Evolutionary conservation across 1,140 invertebrate genomes (phyloP), one percentile per base, ranked within the genome.

Genomic region (Halyomorpha halys): DNA sequence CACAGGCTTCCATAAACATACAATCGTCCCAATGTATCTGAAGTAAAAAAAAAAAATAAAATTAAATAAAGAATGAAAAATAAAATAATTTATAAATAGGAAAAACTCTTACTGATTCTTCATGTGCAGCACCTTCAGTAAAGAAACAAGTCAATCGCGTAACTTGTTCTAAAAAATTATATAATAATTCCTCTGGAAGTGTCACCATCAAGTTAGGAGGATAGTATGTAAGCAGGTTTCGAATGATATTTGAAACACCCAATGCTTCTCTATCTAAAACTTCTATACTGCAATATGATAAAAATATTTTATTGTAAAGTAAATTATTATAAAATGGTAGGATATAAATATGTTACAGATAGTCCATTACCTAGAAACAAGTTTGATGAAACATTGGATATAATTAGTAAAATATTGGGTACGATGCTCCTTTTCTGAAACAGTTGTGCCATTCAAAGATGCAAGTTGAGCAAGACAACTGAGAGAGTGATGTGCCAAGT

Each of bases 391-490:
- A 69, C 81, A 81, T 68, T 83, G 79, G 23, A 90, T 76, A 72
- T 87, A 90, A 69, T 79, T 80, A 56, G 80, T 79, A 9, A 91
- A 74, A 74, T 91, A 93, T 65, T 85, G 77, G n/a, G 82, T 70
- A 67, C 81, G 80, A 2, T 77, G 74, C 68, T 84, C 81, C 59
- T 80, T 78, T 54, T 77, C 77, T 16, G 76, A 74, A 45, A 90
- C 74, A 11, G 90, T 78, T 13, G 76, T 71, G 4, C 89, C 89
- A 77, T 84, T 87, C n/a, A 94, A 74, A 69, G 84, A 83, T 0
- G 86, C 82, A 44, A 94, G 76, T 72, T 94, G 91, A 14, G 87
- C 83, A 23, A 94, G 76, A 76, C 90, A 92, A 63, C 81, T 86
- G 19, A 91, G 73, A 13, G 86, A 85, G 68, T 87, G 84, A 74